Evolutionary conservation across 2,797 vertebrate species (phyloP).

Genomic region (Forpus xanthops): DNA sequence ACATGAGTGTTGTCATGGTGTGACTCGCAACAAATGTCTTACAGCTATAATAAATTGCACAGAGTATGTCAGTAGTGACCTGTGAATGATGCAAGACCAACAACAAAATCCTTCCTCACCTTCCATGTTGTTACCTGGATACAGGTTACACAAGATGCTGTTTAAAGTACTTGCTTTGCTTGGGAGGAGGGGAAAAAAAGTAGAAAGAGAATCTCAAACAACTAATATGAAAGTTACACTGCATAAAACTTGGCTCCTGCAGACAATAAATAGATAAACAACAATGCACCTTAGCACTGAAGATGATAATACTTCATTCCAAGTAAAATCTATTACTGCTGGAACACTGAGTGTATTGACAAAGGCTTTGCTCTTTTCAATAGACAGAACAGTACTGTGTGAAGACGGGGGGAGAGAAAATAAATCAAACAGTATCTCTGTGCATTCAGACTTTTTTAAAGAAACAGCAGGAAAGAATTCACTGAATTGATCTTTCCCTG

Average conservation of each 20-base stretch:
- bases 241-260: neutral
- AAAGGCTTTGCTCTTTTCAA: neutral
- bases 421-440: neutral
- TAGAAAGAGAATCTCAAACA: neutral
- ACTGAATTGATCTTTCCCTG: slow-evolving; percentile 2
- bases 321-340: neutral
- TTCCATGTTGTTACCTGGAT: neutral
- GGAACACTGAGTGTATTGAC: neutral
- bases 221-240: neutral
- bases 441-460: neutral
- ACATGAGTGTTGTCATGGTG: neutral
- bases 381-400: neutral
- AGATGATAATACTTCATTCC: neutral
- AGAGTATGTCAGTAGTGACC: neutral
- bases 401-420: neutral
- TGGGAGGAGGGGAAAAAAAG: neutral
- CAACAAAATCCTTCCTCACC: neutral
- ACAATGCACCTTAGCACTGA: neutral
- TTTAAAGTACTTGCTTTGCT: neutral
- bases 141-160: neutral
- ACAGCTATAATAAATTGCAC: neutral
- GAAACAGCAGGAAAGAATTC: neutral
- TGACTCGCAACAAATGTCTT: neutral
- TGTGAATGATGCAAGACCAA: neutral
- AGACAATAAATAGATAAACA: neutral